phyloP scores from a whole-genome alignment of 1,140 invertebrate species.

The Drosophila lacertosa region DNA sequence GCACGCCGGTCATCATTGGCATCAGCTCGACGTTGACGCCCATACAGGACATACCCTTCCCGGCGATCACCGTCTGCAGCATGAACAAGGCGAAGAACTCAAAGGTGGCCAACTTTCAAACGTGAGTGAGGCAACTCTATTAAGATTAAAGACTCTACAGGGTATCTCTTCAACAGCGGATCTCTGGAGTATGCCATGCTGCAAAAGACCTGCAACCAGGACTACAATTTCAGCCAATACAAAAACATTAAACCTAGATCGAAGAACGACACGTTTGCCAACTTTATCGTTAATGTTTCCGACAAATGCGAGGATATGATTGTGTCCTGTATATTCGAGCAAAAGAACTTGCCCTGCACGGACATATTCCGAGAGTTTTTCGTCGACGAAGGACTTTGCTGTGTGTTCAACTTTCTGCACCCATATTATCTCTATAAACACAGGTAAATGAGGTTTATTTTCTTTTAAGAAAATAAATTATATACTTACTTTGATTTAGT shows the following conservation, averaged over 20 bases:
- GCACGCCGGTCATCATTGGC: constrained; percentile 90
- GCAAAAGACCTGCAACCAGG: constrained; percentile 66
- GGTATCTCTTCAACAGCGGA: constrained; percentile 31
- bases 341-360: constrained; percentile 86
- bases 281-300: constrained; percentile 58
- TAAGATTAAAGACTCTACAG: not conserved
- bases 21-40: constrained; percentile 87
- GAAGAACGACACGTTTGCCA: constrained; percentile 53
- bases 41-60: constrained; percentile 89
- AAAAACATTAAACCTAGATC: constrained; percentile 17
- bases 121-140: constrained; percentile 27
- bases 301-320: constrained; percentile 64
- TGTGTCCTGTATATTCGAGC: constrained; percentile 53
- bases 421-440: constrained; percentile 87
- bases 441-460: constrained; percentile 47
- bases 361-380: constrained; percentile 91
- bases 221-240: constrained; percentile 50
- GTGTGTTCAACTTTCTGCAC: constrained; percentile 91
- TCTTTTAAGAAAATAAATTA: not conserved
- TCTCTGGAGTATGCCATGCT: constrained; percentile 62
- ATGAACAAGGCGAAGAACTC: constrained; percentile 90
- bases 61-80: constrained; percentile 92
- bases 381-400: constrained; percentile 92
- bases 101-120: constrained; percentile 53
- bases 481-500: constrained; percentile 7